Base-by-base conservation (phyloP, 2,888 invertebrate genomes). In the Hirudinaria manillensis region DNA sequence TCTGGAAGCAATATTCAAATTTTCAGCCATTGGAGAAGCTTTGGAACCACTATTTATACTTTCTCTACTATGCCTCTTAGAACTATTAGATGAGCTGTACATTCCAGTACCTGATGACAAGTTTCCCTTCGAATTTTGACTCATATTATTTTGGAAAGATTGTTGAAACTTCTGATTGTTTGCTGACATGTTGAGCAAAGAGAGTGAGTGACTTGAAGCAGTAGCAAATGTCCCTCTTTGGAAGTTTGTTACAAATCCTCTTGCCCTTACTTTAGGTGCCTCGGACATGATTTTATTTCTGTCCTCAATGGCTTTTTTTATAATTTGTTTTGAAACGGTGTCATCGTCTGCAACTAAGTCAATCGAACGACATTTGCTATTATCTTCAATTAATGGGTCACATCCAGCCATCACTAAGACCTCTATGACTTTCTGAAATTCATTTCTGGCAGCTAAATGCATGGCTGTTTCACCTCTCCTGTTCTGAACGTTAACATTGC, bases 351-450 rank as follows among this genome's bases (percentile, higher is more conserved):
- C 51, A 2, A 79, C 79, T 21, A 80, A 76, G 32, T 79, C 80
- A n/a, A 79, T 72, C 1, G 80, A 71, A 61, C 77, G 78, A 67
- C 79, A 77, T 10, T 73, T 74, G 74, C 77, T 77, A 65, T 77
- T 72, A 65, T 80, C 80, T 74, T 78, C 78, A 10, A 79, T 66
- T 7, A 76, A 36, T 1, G 80, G 78, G 73, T 80, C 79, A 10
- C 76, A 76, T 13, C 79, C 78, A 21, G 77, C 77, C 29, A 76
- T 55, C 2, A 80, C 70, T 34, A 80, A 67, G 6, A 80, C 65
- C 55, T 80, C 80, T 4, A 79, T 74, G 16, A 78, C 75, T 66
- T 80, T 80, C 67, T 80, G 79, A 68, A 80, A 80, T 72, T 80
- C 79, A 67, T 79, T 78, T 38, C 80, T 75, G 34, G 80, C 78